Base-by-base conservation (phyloP, 2,888 invertebrate genomes). In the Agrilus mali region DNA sequence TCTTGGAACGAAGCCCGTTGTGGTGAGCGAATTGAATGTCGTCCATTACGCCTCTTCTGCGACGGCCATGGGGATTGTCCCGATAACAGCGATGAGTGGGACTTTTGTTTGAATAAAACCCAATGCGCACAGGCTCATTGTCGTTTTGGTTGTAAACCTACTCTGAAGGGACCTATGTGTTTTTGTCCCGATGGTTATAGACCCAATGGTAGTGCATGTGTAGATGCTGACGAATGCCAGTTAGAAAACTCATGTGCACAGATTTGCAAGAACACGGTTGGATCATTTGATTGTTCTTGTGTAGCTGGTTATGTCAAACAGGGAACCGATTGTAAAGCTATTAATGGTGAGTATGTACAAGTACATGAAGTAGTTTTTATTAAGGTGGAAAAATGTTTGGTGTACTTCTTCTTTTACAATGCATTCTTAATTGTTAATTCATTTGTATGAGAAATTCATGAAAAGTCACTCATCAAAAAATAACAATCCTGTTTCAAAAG, bases 141-240 rank as follows among this genome's bases (percentile, higher is more conserved):
- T 47, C 49, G 72, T 55, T 72, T 74, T 61, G 78, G 77, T 41
- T 88, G 87, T 63, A 77, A 74, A 55, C 74, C 80, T 36, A 86
- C 86, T 50, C 74, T 74, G 43, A 69, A 71, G 49, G 87, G 86
- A 4, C 75, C 80, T 32, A 71, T 73, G 42, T 89, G 89, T 67
- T 87, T 75, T 70, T 89, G 89, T 67, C 73, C 74, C 15, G 63
- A 66, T 33, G 86, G 87, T 1, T 74, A 77, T 62, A 73, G 75
- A 57, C 73, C 80, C 2, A 70, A 74, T 47, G 73, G 67, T 42
- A 77, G 73, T 16, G 67, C 65, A 40, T 87, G 87, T 59, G 69
- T 76, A 41, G 88, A 89, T 67, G 76, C 79, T 50, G 75, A 89
- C 67, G 87, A 89, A 68, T 90, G 90, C 68, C 64, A 67, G 51